Base-by-base conservation (phyloP, 2,888 invertebrate species). In the Agrochola macilenta region DNA sequence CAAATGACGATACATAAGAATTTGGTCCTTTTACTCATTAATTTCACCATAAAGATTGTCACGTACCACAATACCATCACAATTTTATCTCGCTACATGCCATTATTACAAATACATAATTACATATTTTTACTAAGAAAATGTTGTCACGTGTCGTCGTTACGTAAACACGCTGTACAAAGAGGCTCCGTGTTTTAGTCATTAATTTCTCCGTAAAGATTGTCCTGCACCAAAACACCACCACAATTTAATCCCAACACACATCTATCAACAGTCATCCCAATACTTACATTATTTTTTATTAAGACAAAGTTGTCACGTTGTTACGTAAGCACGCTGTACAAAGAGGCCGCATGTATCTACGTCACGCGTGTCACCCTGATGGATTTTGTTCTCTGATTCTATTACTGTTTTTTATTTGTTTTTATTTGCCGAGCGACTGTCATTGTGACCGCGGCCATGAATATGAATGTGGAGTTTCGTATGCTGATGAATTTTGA, bases 301-400 rank as follows among this genome's bases (percentile, higher is more conserved):
- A 35, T 57, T 14, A 9, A 26, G 26, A 5, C 4, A 39, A 74
- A 17, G 0, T 74, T 49, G n/a, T 60, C 58, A 60, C 58, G 35
- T 39, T 72, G 14, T 76, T 69, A 74, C 52, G 71, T 49, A 83
- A 89, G 77, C 94, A 92, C 66, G 78, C 93, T 94, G 90, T 94
- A 91, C 84, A 85, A 77, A 74, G 66, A 76, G 66, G 85, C 86
- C 87, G 77, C 90, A 91, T 93, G 89, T 89, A 84, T 92, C 90
- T 89, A 90, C 90, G 92, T 93, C 92, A 91, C 88, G 83, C 88
- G 88, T 92, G 94, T 93, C 94, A 93, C 83, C 79, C 89, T 95
- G 95, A 95, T 95, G 95, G 94, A 95, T 95, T 94, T 94, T 94
- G 93, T 94, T 95, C 91, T 91, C 94, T 94, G 95, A 95, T 95